Evolutionary conservation across 2,113 vertebrate genomes (phyloP).

Genomic region (Macquaria australasica): DNA sequence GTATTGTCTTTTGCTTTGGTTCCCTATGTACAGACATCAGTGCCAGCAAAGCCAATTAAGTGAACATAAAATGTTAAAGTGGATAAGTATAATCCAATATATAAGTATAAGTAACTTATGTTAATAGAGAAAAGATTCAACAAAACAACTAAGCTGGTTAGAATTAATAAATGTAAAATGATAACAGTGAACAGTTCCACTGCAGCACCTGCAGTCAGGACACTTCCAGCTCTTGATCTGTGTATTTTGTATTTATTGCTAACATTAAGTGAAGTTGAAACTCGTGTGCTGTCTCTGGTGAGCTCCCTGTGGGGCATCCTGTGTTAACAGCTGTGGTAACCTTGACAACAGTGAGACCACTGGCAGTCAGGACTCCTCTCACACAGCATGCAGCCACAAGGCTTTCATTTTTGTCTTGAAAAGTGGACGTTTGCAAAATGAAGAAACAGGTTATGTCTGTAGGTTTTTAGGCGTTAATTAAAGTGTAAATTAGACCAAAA

Average conservation of each 20-base stretch:
- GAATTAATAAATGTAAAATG: no score
- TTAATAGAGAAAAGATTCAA: background rate
- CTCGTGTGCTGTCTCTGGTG: background rate
- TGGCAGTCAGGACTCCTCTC: conserved; percentile 45
- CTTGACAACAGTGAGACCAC: conserved; percentile 78
- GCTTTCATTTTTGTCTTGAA: background rate
- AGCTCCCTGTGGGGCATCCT: conserved; percentile 42
- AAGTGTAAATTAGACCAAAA: background rate
- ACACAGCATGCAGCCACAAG: conserved; percentile 20
- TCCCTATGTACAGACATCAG: no score
- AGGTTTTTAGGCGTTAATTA: background rate
- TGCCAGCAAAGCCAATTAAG: background rate
- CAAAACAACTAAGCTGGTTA: background rate
- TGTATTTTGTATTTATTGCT: background rate
- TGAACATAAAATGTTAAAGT: background rate
- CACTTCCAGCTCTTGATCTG: background rate
- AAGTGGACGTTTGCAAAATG: conserved; percentile 22
- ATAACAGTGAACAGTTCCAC: background rate
- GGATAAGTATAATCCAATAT: fast-evolving
- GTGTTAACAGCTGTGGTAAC: conserved; percentile 75
- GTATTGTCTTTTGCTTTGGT: background rate
- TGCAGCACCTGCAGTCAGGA: background rate
- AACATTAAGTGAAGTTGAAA: background rate
- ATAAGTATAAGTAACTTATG: no score
- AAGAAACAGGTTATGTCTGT: no score